Evolutionary conservation across 2,113 vertebrate species (phyloP).

Genomic region (Sceloporus tristichus): DNA sequence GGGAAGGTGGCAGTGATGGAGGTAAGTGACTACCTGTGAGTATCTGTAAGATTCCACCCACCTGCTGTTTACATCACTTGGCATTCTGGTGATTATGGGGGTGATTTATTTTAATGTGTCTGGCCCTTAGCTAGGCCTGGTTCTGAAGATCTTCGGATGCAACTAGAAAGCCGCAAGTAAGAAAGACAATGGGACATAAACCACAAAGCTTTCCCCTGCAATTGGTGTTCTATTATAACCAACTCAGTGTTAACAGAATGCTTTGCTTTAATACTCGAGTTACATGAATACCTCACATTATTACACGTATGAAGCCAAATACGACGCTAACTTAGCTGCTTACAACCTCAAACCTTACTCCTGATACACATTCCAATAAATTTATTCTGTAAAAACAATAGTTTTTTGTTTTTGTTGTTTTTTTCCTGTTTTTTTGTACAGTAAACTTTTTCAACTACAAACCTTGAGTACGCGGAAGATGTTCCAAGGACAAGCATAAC

Average conservation of each 20-base stretch:
- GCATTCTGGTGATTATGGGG: not conserved
- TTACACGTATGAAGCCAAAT: constrained; percentile 84
- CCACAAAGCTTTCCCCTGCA: constrained; percentile 77
- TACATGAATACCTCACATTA: constrained; percentile 85
- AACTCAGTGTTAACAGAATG: constrained; percentile 81
- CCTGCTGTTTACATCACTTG: not conserved
- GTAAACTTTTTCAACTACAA: constrained; percentile 92
- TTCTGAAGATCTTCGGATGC: constrained; percentile 6
- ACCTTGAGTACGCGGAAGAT: constrained; percentile 90
- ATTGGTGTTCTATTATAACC: constrained; percentile 78
- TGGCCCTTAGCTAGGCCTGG: not conserved
- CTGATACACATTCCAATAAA: constrained; percentile 91
- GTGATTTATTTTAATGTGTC: not conserved
- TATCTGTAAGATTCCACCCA: not conserved
- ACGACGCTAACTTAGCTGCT: constrained; percentile 82
- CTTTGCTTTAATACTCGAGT: constrained; percentile 85
- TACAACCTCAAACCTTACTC: constrained; percentile 85
- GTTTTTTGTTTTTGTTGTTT: constrained; percentile 80
- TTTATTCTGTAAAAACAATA: constrained; percentile 99
- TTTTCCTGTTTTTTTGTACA: constrained; percentile 82
- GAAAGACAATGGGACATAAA: constrained; percentile 67
- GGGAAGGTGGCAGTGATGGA: not conserved
- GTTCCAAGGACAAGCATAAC: constrained; percentile 88
- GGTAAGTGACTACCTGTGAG: not conserved
- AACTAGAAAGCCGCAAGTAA: constrained; percentile 68